Evolutionary conservation across 1,140 invertebrate species (phyloP), one percentile per base, ranked within the genome.

Genomic region (Aphis craccivora): DNA sequence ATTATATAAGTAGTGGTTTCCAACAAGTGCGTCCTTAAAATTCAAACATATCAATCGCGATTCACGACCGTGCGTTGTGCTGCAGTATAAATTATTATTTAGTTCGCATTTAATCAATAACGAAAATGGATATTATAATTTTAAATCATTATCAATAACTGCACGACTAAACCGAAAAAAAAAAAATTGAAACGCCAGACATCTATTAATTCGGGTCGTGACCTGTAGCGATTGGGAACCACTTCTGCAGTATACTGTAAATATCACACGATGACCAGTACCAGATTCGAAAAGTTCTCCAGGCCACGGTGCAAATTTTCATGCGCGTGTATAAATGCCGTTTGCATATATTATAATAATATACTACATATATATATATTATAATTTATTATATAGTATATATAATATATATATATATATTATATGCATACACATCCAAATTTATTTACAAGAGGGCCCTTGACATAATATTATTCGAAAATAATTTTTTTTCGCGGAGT

Each of bases 381-480:
- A 51, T 20, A 51, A 51, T 45, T 45, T 45, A 45, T 45, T 45
- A 45, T 45, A 45, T 45, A 45, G 45, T 40, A 45, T 18, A 48
- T 48, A 48, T 48, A 11, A 11, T 53, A 22, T 53, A 22, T 53
- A 53, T 53, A 53, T 53, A 23, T 53, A 53, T 22, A 60, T 30
- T 60, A 76, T n/a, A 76, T 76, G 60, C n/a, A 18, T 35, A 76
- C n/a, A n/a, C 60, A 76, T 76, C n/a, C 60, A n/a, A 76, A n/a
- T 76, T 76, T 76, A 76, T 76, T 30, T n/a, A 76, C 60, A 76
- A n/a, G 60, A 5, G 60, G n/a, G 60, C 60, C 60, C 60, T 76
- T 76, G 60, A 76, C 60, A 76, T 76, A 76, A 76, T 76, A 76
- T 76, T 76, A 76, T 76, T 76, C 30, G 60, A 76, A 76, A 30